These are phyloP conservation scores for Leucophenga maculata DNA, from an alignment of 2,888 invertebrate genomes.

Conservation along the genomic window DNA sequence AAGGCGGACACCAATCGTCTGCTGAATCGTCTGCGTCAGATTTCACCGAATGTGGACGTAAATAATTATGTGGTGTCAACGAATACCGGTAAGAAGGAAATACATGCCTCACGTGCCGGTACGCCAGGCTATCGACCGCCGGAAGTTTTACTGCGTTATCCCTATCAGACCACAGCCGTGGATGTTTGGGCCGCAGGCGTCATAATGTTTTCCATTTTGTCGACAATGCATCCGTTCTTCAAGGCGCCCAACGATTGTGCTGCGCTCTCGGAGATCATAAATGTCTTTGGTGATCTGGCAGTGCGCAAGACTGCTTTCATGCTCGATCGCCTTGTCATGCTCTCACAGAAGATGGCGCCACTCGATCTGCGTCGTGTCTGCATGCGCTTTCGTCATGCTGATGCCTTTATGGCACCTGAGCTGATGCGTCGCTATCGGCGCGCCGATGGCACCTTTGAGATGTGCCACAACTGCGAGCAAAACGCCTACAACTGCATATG, in stretches of 20 bases:
- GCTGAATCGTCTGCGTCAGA: conserved; percentile 50
- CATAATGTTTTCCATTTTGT: conserved; percentile 84
- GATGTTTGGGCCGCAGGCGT: conserved; percentile 94
- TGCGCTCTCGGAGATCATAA: conserved; percentile 86
- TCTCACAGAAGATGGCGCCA: conserved; percentile 73
- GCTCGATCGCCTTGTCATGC: conserved; percentile 76
- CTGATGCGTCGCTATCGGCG: conserved; percentile 58
- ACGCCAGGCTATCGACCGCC: conserved; percentile 93
- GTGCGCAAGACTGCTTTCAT: conserved; percentile 79
- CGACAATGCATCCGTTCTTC: conserved; percentile 88
- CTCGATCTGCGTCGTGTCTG: conserved; percentile 73
- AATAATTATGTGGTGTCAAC: conserved; percentile 78
- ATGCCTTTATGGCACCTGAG: conserved; percentile 62
- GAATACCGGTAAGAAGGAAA: conserved; percentile 76
- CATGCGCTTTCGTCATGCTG: conserved; percentile 70
- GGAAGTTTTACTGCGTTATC: conserved; percentile 85
- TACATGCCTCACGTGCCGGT: conserved; percentile 86
- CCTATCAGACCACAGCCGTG: conserved; percentile 85
- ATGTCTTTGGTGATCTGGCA: conserved; percentile 82
- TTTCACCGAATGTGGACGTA: conserved; percentile 78
- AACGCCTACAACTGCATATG: conserved; percentile 70
- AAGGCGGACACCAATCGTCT: conserved; percentile 60
- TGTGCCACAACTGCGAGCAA: conserved; percentile 71
- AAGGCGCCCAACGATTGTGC: conserved; percentile 84
- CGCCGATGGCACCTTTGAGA: conserved; percentile 59